A percentile compares a stretch with the other conserved stretches of the same genome.
These are phyloP conservation scores for Clarias fuscus DNA, from an alignment of 2,797 vertebrate genomes.

Conservation along the genomic window DNA sequence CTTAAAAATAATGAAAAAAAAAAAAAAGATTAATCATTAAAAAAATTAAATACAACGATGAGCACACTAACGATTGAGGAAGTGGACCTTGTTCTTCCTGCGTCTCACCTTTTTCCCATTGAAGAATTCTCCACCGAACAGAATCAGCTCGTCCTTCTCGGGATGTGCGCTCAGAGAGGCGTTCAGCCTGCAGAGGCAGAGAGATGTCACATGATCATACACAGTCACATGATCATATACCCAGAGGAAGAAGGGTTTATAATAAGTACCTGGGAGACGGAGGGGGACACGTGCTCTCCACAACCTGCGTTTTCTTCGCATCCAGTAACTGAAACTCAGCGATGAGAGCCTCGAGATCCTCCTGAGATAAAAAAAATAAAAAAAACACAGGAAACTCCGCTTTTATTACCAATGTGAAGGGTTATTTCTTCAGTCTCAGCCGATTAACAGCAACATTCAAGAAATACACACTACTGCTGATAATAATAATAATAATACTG, in stretches of 20 bases:
- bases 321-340: conserved; percentile 92
- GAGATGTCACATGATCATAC: background rate
- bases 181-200: conserved; percentile 76
- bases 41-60: no score
- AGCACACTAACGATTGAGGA: background rate
- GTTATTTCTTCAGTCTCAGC: no score
- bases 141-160: conserved; percentile 91
- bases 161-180: conserved; percentile 86
- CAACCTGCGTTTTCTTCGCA: conserved; percentile 85
- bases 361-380: conserved; percentile 68
- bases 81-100: background rate
- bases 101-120: conserved; percentile 88
- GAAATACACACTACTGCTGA: background rate
- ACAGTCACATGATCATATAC: conserved; percentile 16
- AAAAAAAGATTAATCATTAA: background rate
- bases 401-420: background rate
- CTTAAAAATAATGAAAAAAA: conserved; percentile 65
- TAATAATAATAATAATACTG: background rate
- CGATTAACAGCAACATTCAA: background rate
- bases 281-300: conserved; percentile 80
- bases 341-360: conserved; percentile 91
- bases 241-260: background rate
- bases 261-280: conserved; percentile 83
- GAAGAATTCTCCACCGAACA: conserved; percentile 97
- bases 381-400: background rate